Evolutionary conservation across 1,140 invertebrate genomes (phyloP), one percentile per base, ranked within the genome.

Genomic region (Caerostris extrusa): DNA sequence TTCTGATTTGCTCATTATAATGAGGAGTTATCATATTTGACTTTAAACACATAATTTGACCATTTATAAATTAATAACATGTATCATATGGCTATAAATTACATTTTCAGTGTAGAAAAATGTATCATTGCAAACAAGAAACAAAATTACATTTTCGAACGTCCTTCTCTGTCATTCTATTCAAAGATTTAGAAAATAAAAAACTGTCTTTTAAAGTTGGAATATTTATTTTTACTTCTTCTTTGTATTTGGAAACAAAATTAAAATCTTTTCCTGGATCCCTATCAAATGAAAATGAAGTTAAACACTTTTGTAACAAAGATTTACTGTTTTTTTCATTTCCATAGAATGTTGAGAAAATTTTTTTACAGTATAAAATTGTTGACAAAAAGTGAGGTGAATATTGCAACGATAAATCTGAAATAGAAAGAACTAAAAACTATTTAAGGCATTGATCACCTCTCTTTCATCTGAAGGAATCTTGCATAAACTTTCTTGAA

Each of bases 331-430:
- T 3, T 57, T 58, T 83, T 83, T 83, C 8, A 83, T 7, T 57
- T 34, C 3, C 57, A 17, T 10, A 57, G 17, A 83, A n/a, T 19
- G 57, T 83, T 56, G 7, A 8, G 14, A 83, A 19, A 7, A 83
- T 6, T 56, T 58, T n/a, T n/a, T 19, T 83, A 56, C 55, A 83
- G 10, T 56, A 58, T n/a, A 83, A 17, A 4, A 83, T 7, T 56
- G 82, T 83, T 56, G 14, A 17, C n/a, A 83, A 8, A 83, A 83
- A 83, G 14, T 83, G 82, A 7, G 82, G 82, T 14, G 82, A n/a
- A 58, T 83, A 83, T 83, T 57, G 82, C 17, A 83, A 83, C 56
- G 82, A 14, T 57, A 83, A 83, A 3, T 53, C 2, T 83, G 82
- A 19, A 0, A 83, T 14, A 7, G 82, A 17, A 83, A 56, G 56